Percentiles rank a stretch among this genome's conserved stretches.
These are phyloP conservation scores for Ivindomyrus marchei DNA, from an alignment of 2,113 vertebrate genomes.

Conservation along the genomic window DNA sequence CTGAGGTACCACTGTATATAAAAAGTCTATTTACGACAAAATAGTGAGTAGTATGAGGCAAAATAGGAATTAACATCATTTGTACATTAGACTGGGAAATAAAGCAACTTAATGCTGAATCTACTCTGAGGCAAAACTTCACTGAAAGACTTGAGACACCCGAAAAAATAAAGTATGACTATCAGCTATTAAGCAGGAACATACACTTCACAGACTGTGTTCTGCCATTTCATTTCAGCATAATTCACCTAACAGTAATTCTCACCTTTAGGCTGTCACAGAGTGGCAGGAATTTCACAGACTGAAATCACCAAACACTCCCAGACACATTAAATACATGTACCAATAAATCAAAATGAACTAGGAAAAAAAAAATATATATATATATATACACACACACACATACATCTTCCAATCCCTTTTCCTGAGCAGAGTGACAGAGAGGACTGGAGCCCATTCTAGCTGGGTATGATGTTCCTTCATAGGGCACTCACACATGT, in stretches of 20 bases:
- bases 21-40: neutral
- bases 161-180: neutral
- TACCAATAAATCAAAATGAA: neutral
- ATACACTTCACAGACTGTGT: neutral
- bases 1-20: no score
- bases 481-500: neutral
- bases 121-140: neutral
- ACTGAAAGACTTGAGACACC: neutral
- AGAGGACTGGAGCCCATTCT: no score
- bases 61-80: neutral
- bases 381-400: neutral
- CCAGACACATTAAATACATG: neutral
- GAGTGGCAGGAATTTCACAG: neutral
- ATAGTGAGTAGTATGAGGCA: neutral
- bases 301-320: neutral
- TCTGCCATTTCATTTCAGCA: neutral
- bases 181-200: neutral
- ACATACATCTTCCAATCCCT: neutral
- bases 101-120: neutral
- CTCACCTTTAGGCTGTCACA: neutral
- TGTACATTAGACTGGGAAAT: neutral
- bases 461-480: neutral
- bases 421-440: neutral
- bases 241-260: neutral
- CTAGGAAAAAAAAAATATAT: no score